Evolutionary conservation across 2,797 vertebrate species (phyloP).

Genomic region (Threskiornis aethiopicus): DNA sequence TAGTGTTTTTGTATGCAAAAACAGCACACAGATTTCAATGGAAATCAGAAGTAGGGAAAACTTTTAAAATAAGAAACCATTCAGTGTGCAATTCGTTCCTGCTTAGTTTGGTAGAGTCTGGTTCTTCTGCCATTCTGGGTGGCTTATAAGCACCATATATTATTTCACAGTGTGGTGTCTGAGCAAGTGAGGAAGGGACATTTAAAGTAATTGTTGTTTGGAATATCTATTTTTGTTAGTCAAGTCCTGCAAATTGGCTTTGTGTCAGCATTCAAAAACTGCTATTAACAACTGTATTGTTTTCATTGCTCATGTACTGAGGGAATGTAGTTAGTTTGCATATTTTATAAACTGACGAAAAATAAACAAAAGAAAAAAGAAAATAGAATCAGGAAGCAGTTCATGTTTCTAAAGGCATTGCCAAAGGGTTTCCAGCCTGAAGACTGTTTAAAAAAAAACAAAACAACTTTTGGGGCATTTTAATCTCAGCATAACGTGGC

Average conservation of each 20-base stretch:
- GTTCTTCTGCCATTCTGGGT: neutral
- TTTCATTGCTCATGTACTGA: neutral
- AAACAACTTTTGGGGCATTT: neutral
- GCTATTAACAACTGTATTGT: neutral
- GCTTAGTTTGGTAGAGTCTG: neutral
- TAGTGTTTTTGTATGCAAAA: neutral
- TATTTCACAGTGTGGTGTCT: neutral
- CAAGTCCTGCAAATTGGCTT: neutral
- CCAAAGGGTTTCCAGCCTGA: neutral
- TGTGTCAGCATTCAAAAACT: neutral
- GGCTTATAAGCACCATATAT: neutral
- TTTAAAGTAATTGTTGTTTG: neutral
- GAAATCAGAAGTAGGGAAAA: neutral
- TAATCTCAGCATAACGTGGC: neutral
- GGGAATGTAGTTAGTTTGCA: neutral
- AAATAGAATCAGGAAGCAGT: neutral
- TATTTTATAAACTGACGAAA: neutral
- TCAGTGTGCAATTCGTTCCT: neutral
- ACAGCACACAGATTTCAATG: neutral
- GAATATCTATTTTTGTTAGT: neutral
- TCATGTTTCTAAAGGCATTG: neutral
- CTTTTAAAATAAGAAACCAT: neutral
- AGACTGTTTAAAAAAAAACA: neutral
- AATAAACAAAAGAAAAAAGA: neutral
- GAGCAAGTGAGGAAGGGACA: neutral